phyloP scores from a whole-genome alignment of 2,888 invertebrate species.

The Chrysolina oricalcia region DNA sequence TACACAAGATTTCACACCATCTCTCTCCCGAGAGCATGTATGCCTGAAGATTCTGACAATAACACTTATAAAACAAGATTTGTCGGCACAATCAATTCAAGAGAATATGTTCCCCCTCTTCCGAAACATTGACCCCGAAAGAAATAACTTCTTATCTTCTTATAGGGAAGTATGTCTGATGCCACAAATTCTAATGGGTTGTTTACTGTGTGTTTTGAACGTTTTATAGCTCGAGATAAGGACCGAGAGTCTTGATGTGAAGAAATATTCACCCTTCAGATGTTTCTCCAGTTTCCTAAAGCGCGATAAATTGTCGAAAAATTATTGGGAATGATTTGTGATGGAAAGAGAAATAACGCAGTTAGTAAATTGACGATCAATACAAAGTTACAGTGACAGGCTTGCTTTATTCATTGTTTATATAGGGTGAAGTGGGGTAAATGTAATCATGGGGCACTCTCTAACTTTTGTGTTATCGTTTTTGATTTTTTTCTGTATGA shows the following conservation, averaged over 20 bases:
- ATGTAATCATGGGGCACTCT: no score
- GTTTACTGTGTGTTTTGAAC: slow-evolving; percentile 49
- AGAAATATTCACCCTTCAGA: slow-evolving; percentile 39
- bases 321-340: slow-evolving; percentile 1
- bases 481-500: no score
- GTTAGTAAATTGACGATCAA: no score
- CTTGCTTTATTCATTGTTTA: no score
- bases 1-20: not conserved
- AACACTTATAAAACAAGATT: slow-evolving; percentile 4
- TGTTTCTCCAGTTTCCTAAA: slow-evolving; percentile 11
- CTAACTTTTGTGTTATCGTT: no score
- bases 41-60: not conserved
- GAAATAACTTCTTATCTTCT: slow-evolving; percentile 50
- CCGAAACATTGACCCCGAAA: slow-evolving; percentile 48
- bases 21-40: not conserved
- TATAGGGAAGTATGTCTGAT: slow-evolving; percentile 39
- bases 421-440: no score
- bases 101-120: slow-evolving; percentile 44
- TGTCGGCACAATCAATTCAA: slow-evolving; percentile 6
- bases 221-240: slow-evolving; percentile 47
- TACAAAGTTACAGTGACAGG: no score
- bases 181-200: slow-evolving; percentile 44
- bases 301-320: slow-evolving; percentile 5
- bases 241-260: slow-evolving; percentile 41
- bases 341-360: not conserved